Evolutionary conservation across 2,888 invertebrate genomes (phyloP).

Genomic region (Drosophila rellima): DNA sequence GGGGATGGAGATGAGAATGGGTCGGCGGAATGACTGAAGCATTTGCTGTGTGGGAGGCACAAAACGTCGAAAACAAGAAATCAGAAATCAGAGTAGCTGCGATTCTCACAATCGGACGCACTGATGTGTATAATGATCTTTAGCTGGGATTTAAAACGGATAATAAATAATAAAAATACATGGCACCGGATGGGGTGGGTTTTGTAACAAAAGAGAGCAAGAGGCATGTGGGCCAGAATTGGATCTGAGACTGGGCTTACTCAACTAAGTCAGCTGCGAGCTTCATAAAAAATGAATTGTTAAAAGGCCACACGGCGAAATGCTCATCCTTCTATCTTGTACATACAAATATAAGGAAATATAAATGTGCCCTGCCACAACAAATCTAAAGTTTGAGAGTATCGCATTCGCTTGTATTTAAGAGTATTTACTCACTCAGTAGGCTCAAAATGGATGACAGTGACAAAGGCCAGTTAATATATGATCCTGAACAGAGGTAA

Average conservation of each 20-base stretch:
- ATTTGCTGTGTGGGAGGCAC: constrained; percentile 42
- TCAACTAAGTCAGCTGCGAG: constrained; percentile 58
- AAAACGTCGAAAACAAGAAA: constrained; percentile 74
- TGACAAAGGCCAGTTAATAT: constrained; percentile 63
- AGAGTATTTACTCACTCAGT: constrained; percentile 21
- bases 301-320: constrained; percentile 68
- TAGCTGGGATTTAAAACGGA: constrained; percentile 79
- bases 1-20: neutral
- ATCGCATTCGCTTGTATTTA: constrained; percentile 40
- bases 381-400: constrained; percentile 66
- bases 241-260: constrained; percentile 54
- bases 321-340: constrained; percentile 37
- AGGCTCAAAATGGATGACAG: constrained; percentile 57
- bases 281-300: constrained; percentile 78
- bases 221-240: constrained; percentile 27
- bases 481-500: constrained; percentile 44
- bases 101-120: constrained; percentile 84
- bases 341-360: no score
- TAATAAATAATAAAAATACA: constrained; percentile 84
- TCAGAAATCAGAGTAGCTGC: constrained; percentile 82
- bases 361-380: constrained; percentile 72
- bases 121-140: constrained; percentile 83
- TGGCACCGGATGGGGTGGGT: constrained; percentile 41
- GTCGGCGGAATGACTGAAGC: neutral
- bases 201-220: constrained; percentile 40